Evolutionary conservation across 2,113 vertebrate genomes (phyloP).

Genomic region (Vanacampus margaritifer): DNA sequence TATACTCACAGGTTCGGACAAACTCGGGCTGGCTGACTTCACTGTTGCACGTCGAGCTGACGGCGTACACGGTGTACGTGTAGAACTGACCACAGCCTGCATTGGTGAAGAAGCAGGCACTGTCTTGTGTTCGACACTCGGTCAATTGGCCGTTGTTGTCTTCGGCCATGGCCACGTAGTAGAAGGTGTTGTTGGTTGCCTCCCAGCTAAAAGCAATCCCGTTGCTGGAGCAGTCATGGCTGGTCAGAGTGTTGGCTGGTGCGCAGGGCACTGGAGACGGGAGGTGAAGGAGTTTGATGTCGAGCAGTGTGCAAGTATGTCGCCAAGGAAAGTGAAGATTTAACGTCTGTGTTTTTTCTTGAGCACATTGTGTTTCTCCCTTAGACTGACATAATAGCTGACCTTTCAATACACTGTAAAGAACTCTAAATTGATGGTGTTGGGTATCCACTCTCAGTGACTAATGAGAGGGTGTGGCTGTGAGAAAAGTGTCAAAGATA

Average conservation of each 20-base stretch:
- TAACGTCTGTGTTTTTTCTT: slow-evolving; percentile 10
- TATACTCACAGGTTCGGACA: slow-evolving; percentile 57
- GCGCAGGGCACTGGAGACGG: slow-evolving; percentile 67
- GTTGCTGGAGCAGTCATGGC: slow-evolving; percentile 63
- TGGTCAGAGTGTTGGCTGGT: slow-evolving; percentile 39
- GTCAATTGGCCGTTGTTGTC: slow-evolving; percentile 30
- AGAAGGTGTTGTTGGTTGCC: slow-evolving; percentile 56
- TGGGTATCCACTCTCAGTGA: slow-evolving; percentile 19
- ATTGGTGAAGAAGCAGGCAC: slow-evolving; percentile 68
- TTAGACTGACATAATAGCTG: slow-evolving; percentile 12
- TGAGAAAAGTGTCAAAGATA: slow-evolving; percentile 30
- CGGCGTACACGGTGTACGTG: slow-evolving; percentile 60
- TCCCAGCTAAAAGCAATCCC: slow-evolving; percentile 65
- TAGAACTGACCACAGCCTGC: slow-evolving; percentile 63
- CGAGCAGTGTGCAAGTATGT: background rate
- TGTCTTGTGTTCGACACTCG: slow-evolving; percentile 59
- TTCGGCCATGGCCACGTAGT: slow-evolving; percentile 61
- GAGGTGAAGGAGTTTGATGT: background rate
- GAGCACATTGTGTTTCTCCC: slow-evolving; percentile 8
- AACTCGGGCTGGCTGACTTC: slow-evolving; percentile 33
- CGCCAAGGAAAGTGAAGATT: background rate
- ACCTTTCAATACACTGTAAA: slow-evolving; percentile 40
- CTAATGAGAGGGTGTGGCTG: slow-evolving; percentile 27
- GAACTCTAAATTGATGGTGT: slow-evolving; percentile 30
- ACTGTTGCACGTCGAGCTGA: slow-evolving; percentile 54